Evolutionary conservation across 2,888 invertebrate species (phyloP).

Genomic region (Endomychus coccineus): DNA sequence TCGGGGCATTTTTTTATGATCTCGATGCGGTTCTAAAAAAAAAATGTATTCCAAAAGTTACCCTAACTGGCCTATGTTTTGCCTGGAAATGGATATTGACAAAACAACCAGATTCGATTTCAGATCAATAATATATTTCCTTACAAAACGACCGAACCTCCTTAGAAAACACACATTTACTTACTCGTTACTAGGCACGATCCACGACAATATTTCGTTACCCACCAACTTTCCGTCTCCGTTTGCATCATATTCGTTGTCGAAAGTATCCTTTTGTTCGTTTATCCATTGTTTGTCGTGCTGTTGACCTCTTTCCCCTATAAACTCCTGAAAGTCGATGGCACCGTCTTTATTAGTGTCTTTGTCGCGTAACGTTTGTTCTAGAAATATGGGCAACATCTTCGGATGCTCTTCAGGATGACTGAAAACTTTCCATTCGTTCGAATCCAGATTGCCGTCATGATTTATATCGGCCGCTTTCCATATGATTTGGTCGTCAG

Average conservation of each 20-base stretch:
- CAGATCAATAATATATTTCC: too few relatives aligned
- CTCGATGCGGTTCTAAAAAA: too few relatives aligned
- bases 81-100: too few relatives aligned
- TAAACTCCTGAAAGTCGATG: constrained; percentile 78
- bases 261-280: constrained; percentile 75
- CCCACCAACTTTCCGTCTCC: constrained; percentile 71
- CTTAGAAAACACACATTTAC: too few relatives aligned
- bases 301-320: constrained; percentile 62
- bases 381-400: constrained; percentile 73
- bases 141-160: too few relatives aligned
- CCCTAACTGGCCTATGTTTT: too few relatives aligned
- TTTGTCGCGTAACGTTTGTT: constrained; percentile 79
- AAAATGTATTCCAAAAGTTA: too few relatives aligned
- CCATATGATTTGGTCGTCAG: constrained; percentile 83
- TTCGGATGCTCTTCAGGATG: constrained; percentile 89
- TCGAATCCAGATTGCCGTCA: constrained; percentile 65
- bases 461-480: constrained; percentile 73
- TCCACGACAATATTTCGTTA: constrained; percentile 80
- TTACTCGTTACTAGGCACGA: constrained; percentile 84
- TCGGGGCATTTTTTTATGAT: too few relatives aligned
- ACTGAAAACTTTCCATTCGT: constrained; percentile 82
- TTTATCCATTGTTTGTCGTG: constrained; percentile 67
- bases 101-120: too few relatives aligned
- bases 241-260: constrained; percentile 77
- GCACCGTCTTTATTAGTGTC: constrained; percentile 78